These are phyloP conservation scores for Sander lucioperca DNA, from an alignment of 2,113 vertebrate genomes.

Conservation along the genomic window DNA sequence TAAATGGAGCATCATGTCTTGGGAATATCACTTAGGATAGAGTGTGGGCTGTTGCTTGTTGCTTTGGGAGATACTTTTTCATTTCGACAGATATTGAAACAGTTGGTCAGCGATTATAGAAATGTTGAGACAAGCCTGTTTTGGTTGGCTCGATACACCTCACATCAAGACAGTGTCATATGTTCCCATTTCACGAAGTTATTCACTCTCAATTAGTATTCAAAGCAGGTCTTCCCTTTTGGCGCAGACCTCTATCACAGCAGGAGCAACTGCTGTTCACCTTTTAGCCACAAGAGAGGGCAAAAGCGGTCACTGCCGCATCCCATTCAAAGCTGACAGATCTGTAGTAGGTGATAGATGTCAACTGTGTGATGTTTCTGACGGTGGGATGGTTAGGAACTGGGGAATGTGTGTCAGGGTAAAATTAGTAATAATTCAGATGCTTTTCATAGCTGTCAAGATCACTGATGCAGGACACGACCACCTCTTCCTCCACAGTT, in stretches of 20 bases:
- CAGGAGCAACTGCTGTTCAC: conserved; percentile 33
- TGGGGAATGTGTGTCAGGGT: too few relatives aligned
- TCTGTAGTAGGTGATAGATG: background rate
- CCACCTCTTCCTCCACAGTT: too few relatives aligned
- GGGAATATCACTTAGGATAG: conserved; percentile 47
- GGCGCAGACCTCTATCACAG: conserved; percentile 1
- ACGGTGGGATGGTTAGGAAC: too few relatives aligned
- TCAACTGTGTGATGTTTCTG: too few relatives aligned
- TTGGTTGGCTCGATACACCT: background rate
- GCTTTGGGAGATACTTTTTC: conserved; percentile 60
- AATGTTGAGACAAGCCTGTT: conserved; percentile 14
- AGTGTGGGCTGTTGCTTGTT: conserved; percentile 62
- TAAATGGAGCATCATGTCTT: conserved; percentile 27
- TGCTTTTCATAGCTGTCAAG: too few relatives aligned
- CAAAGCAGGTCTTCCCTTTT: conserved; percentile 13
- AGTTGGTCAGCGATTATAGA: conserved; percentile 19
- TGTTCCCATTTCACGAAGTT: background rate
- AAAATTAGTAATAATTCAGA: too few relatives aligned
- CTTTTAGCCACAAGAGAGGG: conserved; percentile 43
- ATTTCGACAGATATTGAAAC: conserved; percentile 62
- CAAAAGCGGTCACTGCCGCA: background rate
- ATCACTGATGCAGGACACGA: too few relatives aligned
- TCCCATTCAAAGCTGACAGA: background rate
- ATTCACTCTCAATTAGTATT: conserved; percentile 37
- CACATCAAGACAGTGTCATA: conserved; percentile 9